Base-by-base conservation (phyloP, 2,113 vertebrate genomes). In the Leucosticte australis region DNA sequence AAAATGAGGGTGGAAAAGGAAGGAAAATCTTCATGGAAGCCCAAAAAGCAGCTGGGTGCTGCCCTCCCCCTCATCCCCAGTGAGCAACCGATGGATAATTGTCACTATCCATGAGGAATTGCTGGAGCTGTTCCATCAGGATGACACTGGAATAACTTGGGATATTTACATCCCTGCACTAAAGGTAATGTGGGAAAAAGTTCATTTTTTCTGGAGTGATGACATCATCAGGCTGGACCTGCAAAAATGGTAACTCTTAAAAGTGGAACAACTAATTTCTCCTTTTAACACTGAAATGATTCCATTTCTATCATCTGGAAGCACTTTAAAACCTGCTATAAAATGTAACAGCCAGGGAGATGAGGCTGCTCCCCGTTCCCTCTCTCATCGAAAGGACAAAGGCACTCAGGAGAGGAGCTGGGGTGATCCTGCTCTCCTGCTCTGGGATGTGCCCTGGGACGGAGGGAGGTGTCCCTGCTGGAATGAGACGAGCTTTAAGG, bases 51-150 rank as follows among this genome's bases (percentile, higher is more conserved):
- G 53, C n/a, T 0, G 7, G 37, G 53, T 13, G 2, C 14, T 5
- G 27, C 16, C 49, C 22, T 52, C 27, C 5, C 67, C 28, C 56
- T 37, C 28, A 41, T 4, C 16, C 41, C 47, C 52, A 24, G n/a
- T 0, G 7, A 8, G 49, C 1, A 2, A 0, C 2, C 2, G 6
- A 16, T 18, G 31, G 75, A 11, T 28, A 11, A n/a, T 35, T 41
- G 15, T 5, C 1, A 0, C 39, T 56, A 7, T 52, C 76, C 11
- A 4, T 14, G 79, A 42, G 81, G 37, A 31, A 9, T 0, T 33
- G 63, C 56, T 31, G 65, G 67, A 74, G 71, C 46, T 64, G 47
- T 12, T 28, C 42, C 47, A 22, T 24, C 37, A 71, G 83, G 24
- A 6, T 11, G 70, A 7, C 10, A 0, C 62, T 21, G 23, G 70